Evolutionary conservation across 2,888 invertebrate genomes (phyloP), one percentile per base, ranked within the genome.

Genomic region (Gastrophysa polygoni): DNA sequence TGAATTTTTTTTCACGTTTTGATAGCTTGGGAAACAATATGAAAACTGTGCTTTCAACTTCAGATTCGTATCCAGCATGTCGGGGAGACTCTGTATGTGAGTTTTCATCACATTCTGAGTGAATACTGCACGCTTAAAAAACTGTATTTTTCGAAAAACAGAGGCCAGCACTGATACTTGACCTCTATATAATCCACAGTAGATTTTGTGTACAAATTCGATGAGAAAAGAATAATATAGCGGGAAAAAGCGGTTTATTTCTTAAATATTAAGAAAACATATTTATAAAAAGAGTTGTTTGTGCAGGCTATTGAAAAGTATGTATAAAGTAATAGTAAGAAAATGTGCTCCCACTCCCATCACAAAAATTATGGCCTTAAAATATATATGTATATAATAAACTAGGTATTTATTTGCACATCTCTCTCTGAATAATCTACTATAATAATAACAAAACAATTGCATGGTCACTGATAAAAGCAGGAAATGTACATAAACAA

Each of bases 161-260:
- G n/a, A n/a, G n/a, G n/a, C n/a, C n/a, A n/a, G n/a, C n/a, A n/a
- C n/a, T n/a, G n/a, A n/a, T n/a, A n/a, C n/a, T n/a, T n/a, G n/a
- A n/a, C n/a, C n/a, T n/a, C n/a, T n/a, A n/a, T n/a, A n/a, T n/a
- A n/a, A n/a, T n/a, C n/a, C n/a, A n/a, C n/a, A n/a, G n/a, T n/a
- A n/a, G n/a, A n/a, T n/a, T n/a, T n/a, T n/a, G n/a, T n/a, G n/a
- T n/a, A n/a, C n/a, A n/a, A n/a, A n/a, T n/a, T n/a, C n/a, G n/a
- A 24, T 24, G 24, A 24, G 21, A 52, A 54, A 54, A 54, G 20
- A 24, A 38, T 20, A 24, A 1, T 54, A 54, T 69, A 73, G 72
- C 72, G 73, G 38, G 71, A 72, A 75, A 74, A 78, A 77, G 77
- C 77, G 69, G 71, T 77, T 78, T 78, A 77, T 77, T 78, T 77